phyloP scores from a whole-genome alignment of 2,888 invertebrate species.

The Odontocolon sp. region DNA sequence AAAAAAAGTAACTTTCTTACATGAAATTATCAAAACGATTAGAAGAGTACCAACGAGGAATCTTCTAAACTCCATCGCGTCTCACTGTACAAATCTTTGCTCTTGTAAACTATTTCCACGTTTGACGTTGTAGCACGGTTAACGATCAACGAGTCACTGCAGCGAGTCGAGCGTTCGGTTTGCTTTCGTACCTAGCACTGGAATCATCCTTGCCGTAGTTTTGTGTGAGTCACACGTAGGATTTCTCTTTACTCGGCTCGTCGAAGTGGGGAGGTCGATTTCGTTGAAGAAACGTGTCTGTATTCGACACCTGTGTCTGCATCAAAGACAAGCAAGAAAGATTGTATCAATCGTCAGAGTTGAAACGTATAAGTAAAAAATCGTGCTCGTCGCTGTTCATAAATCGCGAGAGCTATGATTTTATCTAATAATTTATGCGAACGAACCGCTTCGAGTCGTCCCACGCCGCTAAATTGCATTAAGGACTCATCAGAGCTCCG shows the following conservation, averaged over 20 bases:
- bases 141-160: constrained; percentile 57
- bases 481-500: not conserved
- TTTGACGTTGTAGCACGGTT: constrained; percentile 23
- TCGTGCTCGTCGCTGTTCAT: constrained; percentile 2
- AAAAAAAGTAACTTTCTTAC: constrained; percentile 44
- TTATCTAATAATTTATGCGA: constrained; percentile 51
- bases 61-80: constrained; percentile 54
- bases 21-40: constrained; percentile 40
- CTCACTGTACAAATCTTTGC: constrained; percentile 8
- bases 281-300: constrained; percentile 20
- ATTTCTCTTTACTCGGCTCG: constrained; percentile 67
- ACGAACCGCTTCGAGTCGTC: constrained; percentile 26
- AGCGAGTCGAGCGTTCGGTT: constrained; percentile 16
- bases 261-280: constrained; percentile 40
- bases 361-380: too few relatives aligned
- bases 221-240: constrained; percentile 53
- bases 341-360: too few relatives aligned
- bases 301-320: not conserved
- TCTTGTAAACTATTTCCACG: not conserved
- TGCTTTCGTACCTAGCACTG: constrained; percentile 8
- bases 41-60: constrained; percentile 51
- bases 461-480: constrained; percentile 32
- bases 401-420: constrained; percentile 32
- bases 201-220: constrained; percentile 17
- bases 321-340: too few relatives aligned